Evolutionary conservation across 2,797 vertebrate genomes (phyloP).

Genomic region (Tarsius wallacei): DNA sequence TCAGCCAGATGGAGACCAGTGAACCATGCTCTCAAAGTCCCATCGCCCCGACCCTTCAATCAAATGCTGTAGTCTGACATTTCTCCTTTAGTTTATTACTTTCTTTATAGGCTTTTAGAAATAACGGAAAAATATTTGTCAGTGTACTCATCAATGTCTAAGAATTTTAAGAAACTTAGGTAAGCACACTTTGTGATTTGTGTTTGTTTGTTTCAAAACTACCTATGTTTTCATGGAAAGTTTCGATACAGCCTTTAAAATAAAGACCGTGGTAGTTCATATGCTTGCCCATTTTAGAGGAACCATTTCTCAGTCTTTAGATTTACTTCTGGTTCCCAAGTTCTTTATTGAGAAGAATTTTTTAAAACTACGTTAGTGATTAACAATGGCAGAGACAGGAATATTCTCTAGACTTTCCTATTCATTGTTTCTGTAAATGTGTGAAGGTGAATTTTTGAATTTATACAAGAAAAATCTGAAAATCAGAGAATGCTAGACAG

Average conservation of each 20-base stretch:
- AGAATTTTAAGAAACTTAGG: not conserved
- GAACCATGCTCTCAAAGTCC: not conserved
- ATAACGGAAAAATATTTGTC: not conserved
- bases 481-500: not conserved
- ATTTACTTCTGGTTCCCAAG: not conserved
- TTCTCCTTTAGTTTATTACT: not conserved
- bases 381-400: not conserved
- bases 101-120: not conserved
- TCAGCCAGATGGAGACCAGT: not conserved
- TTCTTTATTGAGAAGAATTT: slow-evolving; percentile 32
- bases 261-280: not conserved
- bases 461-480: slow-evolving; percentile 14
- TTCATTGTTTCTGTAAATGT: not conserved
- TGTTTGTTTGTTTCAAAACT: not conserved
- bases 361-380: too few relatives aligned
- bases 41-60: not conserved
- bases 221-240: not conserved
- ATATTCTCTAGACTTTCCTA: not conserved
- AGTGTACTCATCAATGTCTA: not conserved
- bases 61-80: not conserved
- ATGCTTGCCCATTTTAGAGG: not conserved
- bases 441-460: not conserved
- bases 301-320: not conserved
- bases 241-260: not conserved
- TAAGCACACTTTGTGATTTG: not conserved